Evolutionary conservation across 2,888 invertebrate species (phyloP).

Genomic region (Epistrophella euchroma): DNA sequence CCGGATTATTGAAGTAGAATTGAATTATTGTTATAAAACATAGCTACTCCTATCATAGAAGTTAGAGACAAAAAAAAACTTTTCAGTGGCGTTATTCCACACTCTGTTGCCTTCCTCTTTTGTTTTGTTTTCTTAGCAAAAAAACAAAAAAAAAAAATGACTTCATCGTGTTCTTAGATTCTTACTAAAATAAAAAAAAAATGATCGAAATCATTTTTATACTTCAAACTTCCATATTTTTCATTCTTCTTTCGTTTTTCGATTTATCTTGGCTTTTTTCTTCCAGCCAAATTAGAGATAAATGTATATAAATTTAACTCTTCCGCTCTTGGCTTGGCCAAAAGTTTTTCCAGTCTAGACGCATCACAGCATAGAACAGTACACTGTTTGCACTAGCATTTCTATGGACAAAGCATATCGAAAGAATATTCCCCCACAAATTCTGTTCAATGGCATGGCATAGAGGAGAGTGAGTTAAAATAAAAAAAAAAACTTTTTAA

Average conservation of each 20-base stretch:
- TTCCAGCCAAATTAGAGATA: conserved; percentile 45
- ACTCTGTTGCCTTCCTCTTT: conserved; percentile 45
- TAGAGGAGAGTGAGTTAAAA: conserved; percentile 2
- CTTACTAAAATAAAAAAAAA: conserved; percentile 19
- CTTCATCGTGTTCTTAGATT: conserved; percentile 64
- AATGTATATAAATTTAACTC: conserved; percentile 59
- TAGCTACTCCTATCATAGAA: neutral
- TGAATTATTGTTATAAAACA: conserved; percentile 52
- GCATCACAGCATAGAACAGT: neutral
- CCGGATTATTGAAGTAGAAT: conserved; percentile 34
- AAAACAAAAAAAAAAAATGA: conserved; percentile 50
- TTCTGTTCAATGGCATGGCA: conserved; percentile 13
- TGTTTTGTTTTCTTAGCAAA: neutral
- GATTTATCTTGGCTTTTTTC: neutral
- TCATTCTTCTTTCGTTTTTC: conserved; percentile 37
- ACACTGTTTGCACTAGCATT: neutral
- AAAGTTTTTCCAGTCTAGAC: conserved; percentile 70
- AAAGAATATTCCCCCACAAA: conserved; percentile 21
- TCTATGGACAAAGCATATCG: neutral
- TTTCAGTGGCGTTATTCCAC: conserved; percentile 60
- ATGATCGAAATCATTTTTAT: conserved; percentile 60
- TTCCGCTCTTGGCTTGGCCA: conserved; percentile 52
- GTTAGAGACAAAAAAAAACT: conserved; percentile 12
- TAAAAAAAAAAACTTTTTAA: conserved; percentile 15
- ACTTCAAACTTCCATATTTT: conserved; percentile 67